A percentile compares a stretch with the other conserved stretches of the same genome.
phyloP scores from a whole-genome alignment of 2,113 vertebrate genomes.

The Brachyhypopomus gauderio region DNA sequence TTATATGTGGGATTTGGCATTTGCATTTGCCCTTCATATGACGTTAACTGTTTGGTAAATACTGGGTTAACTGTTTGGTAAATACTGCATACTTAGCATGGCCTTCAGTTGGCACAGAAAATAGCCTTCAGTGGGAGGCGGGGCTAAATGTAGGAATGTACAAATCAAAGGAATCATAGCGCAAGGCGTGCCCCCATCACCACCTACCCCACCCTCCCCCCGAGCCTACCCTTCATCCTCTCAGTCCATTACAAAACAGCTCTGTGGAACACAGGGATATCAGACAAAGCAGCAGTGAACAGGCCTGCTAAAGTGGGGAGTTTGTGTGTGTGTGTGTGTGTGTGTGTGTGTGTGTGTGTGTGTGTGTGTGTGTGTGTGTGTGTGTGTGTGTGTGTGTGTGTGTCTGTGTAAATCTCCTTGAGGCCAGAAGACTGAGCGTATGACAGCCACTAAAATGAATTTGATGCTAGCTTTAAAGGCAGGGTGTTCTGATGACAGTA shows the following conservation, averaged over 20 bases:
- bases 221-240: not conserved
- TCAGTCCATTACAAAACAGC: conserved; percentile 16
- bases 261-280: not conserved
- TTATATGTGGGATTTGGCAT: not conserved
- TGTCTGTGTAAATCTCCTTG: too few relatives aligned
- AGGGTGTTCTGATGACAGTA: not conserved
- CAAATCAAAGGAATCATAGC: conserved; percentile 22
- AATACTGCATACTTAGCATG: conserved; percentile 11
- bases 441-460: not conserved
- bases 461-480: not conserved
- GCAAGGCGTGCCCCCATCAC: conserved; percentile 11
- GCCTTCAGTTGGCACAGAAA: conserved; percentile 13
- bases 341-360: not conserved
- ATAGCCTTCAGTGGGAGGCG: conserved; percentile 5
- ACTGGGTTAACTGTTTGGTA: conserved; percentile 15
- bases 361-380: too few relatives aligned
- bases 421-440: not conserved
- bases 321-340: not conserved
- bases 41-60: not conserved
- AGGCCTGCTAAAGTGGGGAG: not conserved
- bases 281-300: not conserved
- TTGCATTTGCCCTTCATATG: not conserved
- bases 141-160: conserved; percentile 26
- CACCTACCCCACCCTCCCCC: too few relatives aligned
- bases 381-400: not conserved